These are phyloP conservation scores for Lysandra bellargus DNA, from an alignment of 2,888 invertebrate species.

Conservation along the genomic window DNA sequence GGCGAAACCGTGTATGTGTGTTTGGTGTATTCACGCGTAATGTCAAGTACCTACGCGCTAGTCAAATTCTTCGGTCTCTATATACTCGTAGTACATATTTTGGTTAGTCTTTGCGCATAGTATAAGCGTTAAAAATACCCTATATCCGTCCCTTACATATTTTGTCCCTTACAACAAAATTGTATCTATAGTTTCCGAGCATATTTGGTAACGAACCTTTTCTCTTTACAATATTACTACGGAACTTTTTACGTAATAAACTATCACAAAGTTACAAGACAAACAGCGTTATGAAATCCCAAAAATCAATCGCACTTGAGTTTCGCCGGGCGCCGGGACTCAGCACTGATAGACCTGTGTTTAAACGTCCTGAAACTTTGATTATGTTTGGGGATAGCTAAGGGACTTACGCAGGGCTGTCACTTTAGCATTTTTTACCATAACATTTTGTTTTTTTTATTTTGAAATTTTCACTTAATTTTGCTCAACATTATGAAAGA, in stretches of 20 bases:
- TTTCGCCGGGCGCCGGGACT: conserved; percentile 16
- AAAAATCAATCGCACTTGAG: conserved; percentile 34
- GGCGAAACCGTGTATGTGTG: too few species aligned
- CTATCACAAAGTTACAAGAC: neutral
- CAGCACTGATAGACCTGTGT: conserved; percentile 34
- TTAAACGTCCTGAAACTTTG: conserved; percentile 36
- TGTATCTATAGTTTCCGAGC: too few species aligned
- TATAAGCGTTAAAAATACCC: too few species aligned
- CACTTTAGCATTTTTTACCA: neutral
- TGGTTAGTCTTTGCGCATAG: too few species aligned
- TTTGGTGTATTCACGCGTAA: too few species aligned
- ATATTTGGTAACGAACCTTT: too few species aligned
- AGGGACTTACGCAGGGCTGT: conserved; percentile 32
- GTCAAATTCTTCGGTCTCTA: too few species aligned
- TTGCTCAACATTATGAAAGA: neutral
- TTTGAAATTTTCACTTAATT: neutral
- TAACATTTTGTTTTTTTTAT: neutral
- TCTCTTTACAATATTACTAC: too few species aligned
- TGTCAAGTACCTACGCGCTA: too few species aligned
- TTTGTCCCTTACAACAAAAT: too few species aligned
- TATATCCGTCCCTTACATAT: too few species aligned
- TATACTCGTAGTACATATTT: too few species aligned
- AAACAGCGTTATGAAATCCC: neutral
- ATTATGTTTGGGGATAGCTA: conserved; percentile 34
- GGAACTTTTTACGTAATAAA: neutral